Percentiles rank a stretch among this genome's conserved stretches.
Conservation (phyloP, 2,888 invertebrate species). For the Andrena bicolor region DNA sequence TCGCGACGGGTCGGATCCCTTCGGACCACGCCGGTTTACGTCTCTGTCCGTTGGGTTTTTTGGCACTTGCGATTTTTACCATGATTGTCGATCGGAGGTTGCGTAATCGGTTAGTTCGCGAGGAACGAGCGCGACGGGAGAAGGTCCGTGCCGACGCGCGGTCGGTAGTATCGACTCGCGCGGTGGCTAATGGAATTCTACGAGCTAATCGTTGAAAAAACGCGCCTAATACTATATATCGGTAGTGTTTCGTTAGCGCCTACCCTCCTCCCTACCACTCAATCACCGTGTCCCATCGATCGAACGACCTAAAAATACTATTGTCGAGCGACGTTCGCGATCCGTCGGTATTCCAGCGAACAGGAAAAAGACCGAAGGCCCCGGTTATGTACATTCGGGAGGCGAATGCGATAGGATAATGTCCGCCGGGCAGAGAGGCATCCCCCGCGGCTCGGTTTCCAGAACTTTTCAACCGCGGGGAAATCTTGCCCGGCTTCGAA, state of each 20-base stretch:
- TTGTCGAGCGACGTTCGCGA: constrained; percentile 32
- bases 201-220: constrained; percentile 16
- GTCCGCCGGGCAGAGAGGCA: constrained; percentile 1
- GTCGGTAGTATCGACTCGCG: constrained; percentile 17
- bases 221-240: constrained; percentile 28
- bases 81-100: constrained; percentile 50
- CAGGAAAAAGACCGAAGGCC: constrained; percentile 24
- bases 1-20: background rate
- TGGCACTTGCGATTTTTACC: constrained; percentile 52
- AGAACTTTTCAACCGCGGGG: constrained; percentile 12
- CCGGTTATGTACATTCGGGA: background rate
- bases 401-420: background rate
- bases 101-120: background rate
- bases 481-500: constrained; percentile 1
- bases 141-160: background rate
- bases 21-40: background rate
- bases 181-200: constrained; percentile 34
- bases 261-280: background rate
- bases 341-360: constrained; percentile 20
- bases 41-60: constrained; percentile 10
- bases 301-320: constrained; percentile 45
- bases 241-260: constrained; percentile 31
- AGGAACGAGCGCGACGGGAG: background rate
- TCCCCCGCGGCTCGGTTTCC: constrained; percentile 12
- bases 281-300: constrained; percentile 10